Conservation (phyloP, 1,140 invertebrate genomes). For the Physella acuta region DNA sequence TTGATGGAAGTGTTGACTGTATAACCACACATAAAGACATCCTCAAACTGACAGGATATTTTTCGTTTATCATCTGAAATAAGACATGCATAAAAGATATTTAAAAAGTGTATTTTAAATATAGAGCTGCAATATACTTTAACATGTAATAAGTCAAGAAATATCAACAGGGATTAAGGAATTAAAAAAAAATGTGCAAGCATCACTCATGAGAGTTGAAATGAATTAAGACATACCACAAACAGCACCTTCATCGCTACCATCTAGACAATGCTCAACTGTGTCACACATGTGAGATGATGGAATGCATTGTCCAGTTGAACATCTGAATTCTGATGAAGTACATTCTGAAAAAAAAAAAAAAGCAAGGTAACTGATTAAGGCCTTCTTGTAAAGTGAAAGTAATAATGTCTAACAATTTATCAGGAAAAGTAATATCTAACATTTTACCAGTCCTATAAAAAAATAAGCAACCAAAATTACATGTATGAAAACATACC, state of each 20-base stretch:
- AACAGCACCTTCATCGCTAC: slow-evolving; percentile 66
- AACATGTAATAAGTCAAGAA: no score
- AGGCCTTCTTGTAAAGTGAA: no score
- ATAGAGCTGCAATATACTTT: no score
- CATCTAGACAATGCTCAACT: slow-evolving; percentile 59
- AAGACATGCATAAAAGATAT: no score
- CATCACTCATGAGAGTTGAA: no score
- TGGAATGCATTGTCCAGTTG: slow-evolving; percentile 73
- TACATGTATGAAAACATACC: slow-evolving; percentile 29
- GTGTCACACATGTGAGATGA: slow-evolving; percentile 72
- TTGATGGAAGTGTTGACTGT: slow-evolving; percentile 19
- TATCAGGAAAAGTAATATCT: no score
- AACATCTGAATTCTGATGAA: slow-evolving; percentile 41
- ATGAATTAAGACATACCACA: slow-evolving; percentile 45
- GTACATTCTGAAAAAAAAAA: slow-evolving; percentile 37
- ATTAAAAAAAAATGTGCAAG: no score
- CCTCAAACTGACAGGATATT: slow-evolving; percentile 47
- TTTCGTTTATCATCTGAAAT: slow-evolving; percentile 29
- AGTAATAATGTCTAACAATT: no score
- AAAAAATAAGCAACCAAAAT: neutral
- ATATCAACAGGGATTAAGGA: no score
- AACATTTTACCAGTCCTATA: no score
- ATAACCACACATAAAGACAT: slow-evolving; percentile 47
- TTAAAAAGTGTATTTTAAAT: no score
- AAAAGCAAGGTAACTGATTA: no score